Evolutionary conservation across 2,797 vertebrate species (phyloP).

Genomic region (Epinephelus malabaricus): DNA sequence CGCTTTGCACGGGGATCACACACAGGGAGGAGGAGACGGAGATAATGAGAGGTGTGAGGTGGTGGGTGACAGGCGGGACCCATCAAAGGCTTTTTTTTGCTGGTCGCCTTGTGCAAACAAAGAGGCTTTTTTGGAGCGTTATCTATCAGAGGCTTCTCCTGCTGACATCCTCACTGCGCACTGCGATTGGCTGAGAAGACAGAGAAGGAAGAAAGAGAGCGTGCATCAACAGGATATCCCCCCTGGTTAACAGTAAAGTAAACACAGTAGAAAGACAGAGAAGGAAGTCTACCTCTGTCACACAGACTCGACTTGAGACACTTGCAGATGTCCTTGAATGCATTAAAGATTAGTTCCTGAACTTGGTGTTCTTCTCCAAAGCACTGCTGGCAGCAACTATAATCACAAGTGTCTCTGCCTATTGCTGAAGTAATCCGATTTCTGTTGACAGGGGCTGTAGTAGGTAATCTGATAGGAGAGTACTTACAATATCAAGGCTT

Average conservation of each 20-base stretch:
- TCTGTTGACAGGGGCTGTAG: slow-evolving; percentile 70
- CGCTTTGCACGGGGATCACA: slow-evolving; percentile 53
- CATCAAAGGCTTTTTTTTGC: slow-evolving; percentile 74
- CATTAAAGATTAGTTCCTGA: slow-evolving; percentile 73
- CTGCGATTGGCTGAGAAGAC: slow-evolving; percentile 67
- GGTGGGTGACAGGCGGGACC: slow-evolving; percentile 68
- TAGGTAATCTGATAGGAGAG: slow-evolving; percentile 78
- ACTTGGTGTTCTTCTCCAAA: slow-evolving; percentile 50
- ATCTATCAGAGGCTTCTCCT: slow-evolving; percentile 75
- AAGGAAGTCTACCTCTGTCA: slow-evolving; percentile 75
- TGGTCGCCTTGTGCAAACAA: slow-evolving; percentile 76
- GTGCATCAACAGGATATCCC: slow-evolving; percentile 78
- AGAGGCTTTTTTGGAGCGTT: slow-evolving; percentile 74
- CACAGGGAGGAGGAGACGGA: slow-evolving; percentile 57
- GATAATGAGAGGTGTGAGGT: slow-evolving; percentile 74
- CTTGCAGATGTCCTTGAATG: slow-evolving; percentile 68
- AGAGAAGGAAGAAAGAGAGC: slow-evolving; percentile 70
- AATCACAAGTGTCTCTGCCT: slow-evolving; percentile 77
- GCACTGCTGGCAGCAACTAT: slow-evolving; percentile 64
- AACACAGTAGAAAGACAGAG: slow-evolving; percentile 72
- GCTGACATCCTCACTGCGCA: slow-evolving; percentile 73
- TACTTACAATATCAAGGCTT: slow-evolving; percentile 82
- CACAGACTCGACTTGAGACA: slow-evolving; percentile 67
- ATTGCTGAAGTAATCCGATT: slow-evolving; percentile 75
- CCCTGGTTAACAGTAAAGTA: slow-evolving; percentile 75